These are phyloP conservation scores for Meloidogyne chitwoodi DNA, from an alignment of 1,140 invertebrate genomes.

Conservation along the genomic window DNA sequence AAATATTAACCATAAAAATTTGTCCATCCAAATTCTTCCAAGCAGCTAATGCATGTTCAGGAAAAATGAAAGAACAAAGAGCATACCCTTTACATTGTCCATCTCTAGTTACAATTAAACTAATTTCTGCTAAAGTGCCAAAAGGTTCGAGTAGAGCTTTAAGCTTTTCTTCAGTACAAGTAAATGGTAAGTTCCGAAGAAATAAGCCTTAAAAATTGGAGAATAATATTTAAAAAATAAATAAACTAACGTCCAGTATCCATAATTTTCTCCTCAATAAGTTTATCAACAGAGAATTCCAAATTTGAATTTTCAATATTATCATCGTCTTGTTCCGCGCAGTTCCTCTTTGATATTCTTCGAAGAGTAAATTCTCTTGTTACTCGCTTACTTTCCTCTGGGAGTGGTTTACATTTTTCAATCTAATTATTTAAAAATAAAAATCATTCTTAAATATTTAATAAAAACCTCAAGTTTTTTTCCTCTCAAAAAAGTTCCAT, in stretches of 20 bases:
- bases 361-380: slow-evolving; percentile 8
- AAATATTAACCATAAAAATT: slow-evolving; percentile 68
- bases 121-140: slow-evolving; percentile 79
- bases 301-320: slow-evolving; percentile 10
- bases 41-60: slow-evolving; percentile 86
- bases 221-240: neutral
- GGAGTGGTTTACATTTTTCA: slow-evolving; percentile 26
- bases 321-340: slow-evolving; percentile 21
- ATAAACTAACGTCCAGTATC: slow-evolving; percentile 70
- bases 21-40: slow-evolving; percentile 82
- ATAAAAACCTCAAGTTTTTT: slow-evolving; percentile 68
- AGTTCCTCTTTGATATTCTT: slow-evolving; percentile 27
- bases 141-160: slow-evolving; percentile 75
- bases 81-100: slow-evolving; percentile 89
- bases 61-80: slow-evolving; percentile 84
- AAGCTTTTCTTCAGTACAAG: slow-evolving; percentile 80
- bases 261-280: slow-evolving; percentile 42
- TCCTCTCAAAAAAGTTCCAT: slow-evolving; percentile 79
- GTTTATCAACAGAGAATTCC: slow-evolving; percentile 16
- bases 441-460: neutral
- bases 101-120: slow-evolving; percentile 81
- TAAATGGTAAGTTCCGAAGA: slow-evolving; percentile 85
- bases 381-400: slow-evolving; percentile 21
- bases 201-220: slow-evolving; percentile 68
- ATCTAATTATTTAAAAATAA: slow-evolving; percentile 14